Evolutionary conservation across 2,888 invertebrate species (phyloP).

Genomic region (Mongoloraphidia duomilia): DNA sequence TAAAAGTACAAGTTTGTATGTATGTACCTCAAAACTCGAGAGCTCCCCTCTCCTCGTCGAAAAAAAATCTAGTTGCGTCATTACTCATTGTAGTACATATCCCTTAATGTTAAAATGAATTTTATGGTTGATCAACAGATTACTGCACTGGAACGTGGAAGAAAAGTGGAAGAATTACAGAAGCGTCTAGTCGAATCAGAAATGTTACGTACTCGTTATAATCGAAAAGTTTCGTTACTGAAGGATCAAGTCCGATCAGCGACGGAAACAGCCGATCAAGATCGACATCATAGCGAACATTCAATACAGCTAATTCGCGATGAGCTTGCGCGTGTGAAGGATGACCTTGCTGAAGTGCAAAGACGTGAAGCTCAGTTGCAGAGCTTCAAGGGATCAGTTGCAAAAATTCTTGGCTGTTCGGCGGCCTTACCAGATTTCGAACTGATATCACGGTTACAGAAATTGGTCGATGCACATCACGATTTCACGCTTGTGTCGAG

Average conservation of each 20-base stretch:
- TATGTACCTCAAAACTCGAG: neutral
- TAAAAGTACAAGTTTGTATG: neutral
- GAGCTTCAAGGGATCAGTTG: slow-evolving; percentile 49
- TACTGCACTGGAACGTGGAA: slow-evolving; percentile 64
- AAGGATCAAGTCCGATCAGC: slow-evolving; percentile 57
- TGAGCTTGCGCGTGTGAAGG: slow-evolving; percentile 60
- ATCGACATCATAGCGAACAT: slow-evolving; percentile 53
- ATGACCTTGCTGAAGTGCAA: slow-evolving; percentile 56
- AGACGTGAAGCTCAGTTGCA: slow-evolving; percentile 64
- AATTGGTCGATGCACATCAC: slow-evolving; percentile 72
- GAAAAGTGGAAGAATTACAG: slow-evolving; percentile 72
- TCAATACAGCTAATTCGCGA: slow-evolving; percentile 57
- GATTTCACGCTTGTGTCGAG: slow-evolving; percentile 75
- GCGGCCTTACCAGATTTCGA: slow-evolving; percentile 43
- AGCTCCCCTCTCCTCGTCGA: neutral
- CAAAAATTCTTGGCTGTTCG: slow-evolving; percentile 38
- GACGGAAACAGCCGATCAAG: slow-evolving; percentile 54
- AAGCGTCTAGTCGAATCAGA: slow-evolving; percentile 70
- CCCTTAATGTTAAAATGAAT: neutral
- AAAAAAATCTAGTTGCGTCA: neutral
- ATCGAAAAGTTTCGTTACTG: slow-evolving; percentile 52
- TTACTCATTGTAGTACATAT: neutral
- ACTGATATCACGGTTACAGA: slow-evolving; percentile 53
- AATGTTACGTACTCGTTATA: slow-evolving; percentile 57
- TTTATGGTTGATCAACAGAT: slow-evolving; percentile 38